Evolutionary conservation across 2,797 vertebrate genomes (phyloP), one percentile per base, ranked within the genome.

Genomic region (Cetoscarus ocellatus): DNA sequence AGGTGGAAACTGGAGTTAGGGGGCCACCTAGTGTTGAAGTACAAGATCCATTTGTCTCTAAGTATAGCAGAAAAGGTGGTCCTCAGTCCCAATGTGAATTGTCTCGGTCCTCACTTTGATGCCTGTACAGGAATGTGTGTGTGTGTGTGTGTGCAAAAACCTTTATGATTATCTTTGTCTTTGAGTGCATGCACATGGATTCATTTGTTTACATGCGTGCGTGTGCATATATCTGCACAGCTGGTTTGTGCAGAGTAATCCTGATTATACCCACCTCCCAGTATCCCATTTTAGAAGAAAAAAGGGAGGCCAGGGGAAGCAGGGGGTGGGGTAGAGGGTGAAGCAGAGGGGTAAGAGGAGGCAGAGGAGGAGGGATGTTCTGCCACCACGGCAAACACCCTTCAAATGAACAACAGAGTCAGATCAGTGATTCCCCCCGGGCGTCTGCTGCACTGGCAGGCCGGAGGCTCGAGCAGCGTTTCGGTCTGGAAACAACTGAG

Each of bases 181-280:
- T 44, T 34, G 53, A 70, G 67, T 34, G 50, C 34, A 48, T 59
- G 35, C 18, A 43, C 51, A 42, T 57, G n/a, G 43, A 75, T 73
- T 74, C 79, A 58, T 79, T 74, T 54, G 38, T 79, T 70, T 64
- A 43, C 42, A 51, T 8, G 27, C 45, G 61, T 47, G 71, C 27
- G 55, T 51, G 45, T 52, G 44, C 45, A n/a, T 70, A 5, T 83
- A 5, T 83, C 8, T 66, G 52, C 57, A 51, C 44, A 74, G n/a
- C 63, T 76, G 61, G 73, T 86, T 83, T 86, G 75, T 86, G 82
- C 75, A 79, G 77, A 65, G 75, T 92, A 92, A 91, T 92, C 92
- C 90, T 78, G 87, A 89, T 92, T 91, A 89, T 86, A 75, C 86
- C 84, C 90, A 88, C 88, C 87, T 91, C 91, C 82, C 80, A 75